Base-by-base conservation (phyloP, 30 jellyfish, hydroid and myxozoan species). In the Nemopilema nomurai region DNA sequence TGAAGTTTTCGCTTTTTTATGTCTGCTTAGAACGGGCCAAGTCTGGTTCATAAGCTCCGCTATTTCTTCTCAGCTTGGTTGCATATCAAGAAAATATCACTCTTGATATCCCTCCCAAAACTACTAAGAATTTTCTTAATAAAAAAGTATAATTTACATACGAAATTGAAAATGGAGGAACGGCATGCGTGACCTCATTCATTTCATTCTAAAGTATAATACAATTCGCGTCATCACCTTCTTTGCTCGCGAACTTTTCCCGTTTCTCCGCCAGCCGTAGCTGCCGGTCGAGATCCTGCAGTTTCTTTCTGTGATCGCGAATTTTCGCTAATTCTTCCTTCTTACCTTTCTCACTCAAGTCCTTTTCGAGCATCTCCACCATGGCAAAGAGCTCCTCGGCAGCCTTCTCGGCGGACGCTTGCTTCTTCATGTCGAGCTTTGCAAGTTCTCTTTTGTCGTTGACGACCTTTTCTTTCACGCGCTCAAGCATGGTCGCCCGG, bases 341-440 rank as follows among this genome's bases (percentile, higher is more conserved):
- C 74, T 88, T 93, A 0, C 98, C 98, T 50, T 86, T 71, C 17
- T 93, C 98, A 19, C 77, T 81, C 67, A 93, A 79, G 82, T 93
- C 98, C 81, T 89, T 93, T 74, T 93, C 98, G 4, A 93, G 87
- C 71, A 84, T 88, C 31, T 93, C 97, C 9, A 97, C 98, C 96
- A 88, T 88, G 74, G 93, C 91, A 74, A 93, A 88, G 20, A 93
- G 73, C 82, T 93, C 98, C 74, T 93, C 98, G 0, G 97, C 97
- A 18, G 96, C 97, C 71, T 88, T 93, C 0, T 92, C 71, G 1
- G 96, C 94, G 18, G 91, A 81, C 62, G 93, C 87, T 73, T 89
- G 91, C 67, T 93, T 96, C 68, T 93, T 93, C 97, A 93, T 84
- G 77, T 93, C 98, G 26, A 93, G 80, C 69, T 93, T 93, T 0